These are phyloP conservation scores for Lineus longissimus DNA, from an alignment of 1,140 invertebrate genomes.

Conservation along the genomic window DNA sequence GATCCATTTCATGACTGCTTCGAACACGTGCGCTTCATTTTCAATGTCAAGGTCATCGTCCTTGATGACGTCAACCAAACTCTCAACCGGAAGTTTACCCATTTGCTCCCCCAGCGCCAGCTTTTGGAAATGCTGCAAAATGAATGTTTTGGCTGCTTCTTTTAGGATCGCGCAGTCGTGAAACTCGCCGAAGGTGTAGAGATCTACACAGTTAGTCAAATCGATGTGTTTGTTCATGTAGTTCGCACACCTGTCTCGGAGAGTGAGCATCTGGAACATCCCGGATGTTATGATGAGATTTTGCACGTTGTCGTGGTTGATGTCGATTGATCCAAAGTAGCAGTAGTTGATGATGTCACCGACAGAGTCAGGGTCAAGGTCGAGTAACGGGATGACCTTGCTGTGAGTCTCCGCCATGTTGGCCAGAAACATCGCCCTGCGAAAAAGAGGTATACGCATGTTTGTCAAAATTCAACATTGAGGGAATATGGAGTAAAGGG, in stretches of 20 bases:
- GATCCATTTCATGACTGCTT: constrained; percentile 33
- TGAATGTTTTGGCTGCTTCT: constrained; percentile 21
- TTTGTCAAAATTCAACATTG: no score
- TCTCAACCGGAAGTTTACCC: constrained; percentile 12
- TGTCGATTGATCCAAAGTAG: constrained; percentile 29
- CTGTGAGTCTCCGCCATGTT: constrained; percentile 29
- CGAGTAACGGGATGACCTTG: constrained; percentile 24
- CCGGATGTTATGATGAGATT: constrained; percentile 33
- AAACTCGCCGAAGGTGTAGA: constrained; percentile 31
- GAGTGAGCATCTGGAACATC: constrained; percentile 32
- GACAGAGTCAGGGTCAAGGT: constrained; percentile 21
- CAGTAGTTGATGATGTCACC: constrained; percentile 29
- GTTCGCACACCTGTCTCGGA: constrained; percentile 28
- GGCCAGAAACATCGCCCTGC: constrained; percentile 43
- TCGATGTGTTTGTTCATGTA: constrained; percentile 29
- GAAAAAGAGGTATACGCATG: no score
- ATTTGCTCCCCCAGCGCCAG: constrained; percentile 20
- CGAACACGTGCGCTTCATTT: constrained; percentile 35
- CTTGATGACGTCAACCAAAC: constrained; percentile 27
- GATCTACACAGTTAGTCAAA: constrained; percentile 31
- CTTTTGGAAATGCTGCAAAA: constrained; percentile 37
- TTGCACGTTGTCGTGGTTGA: constrained; percentile 38
- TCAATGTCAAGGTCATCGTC: constrained; percentile 36
- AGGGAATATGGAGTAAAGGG: no score
- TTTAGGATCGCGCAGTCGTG: constrained; percentile 27